Base-by-base conservation (phyloP, 2,888 invertebrate species). In the Leucania comma region DNA sequence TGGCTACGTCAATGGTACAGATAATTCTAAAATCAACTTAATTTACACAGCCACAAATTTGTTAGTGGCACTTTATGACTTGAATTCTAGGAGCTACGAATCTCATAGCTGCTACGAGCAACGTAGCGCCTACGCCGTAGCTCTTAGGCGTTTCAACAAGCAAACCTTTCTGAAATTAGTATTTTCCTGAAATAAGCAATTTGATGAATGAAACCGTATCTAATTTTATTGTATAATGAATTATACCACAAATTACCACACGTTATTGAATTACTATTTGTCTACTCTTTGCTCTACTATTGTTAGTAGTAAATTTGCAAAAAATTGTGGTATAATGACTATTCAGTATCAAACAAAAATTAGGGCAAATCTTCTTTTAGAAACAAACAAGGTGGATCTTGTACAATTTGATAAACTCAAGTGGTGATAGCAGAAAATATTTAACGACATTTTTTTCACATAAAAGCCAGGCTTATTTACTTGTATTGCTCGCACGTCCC, bases 121-220 rank as follows among this genome's bases (percentile, higher is more conserved):
- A 20, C 46, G 26, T 57, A 51, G 29, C 35, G 10, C 1, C 77
- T 76, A 73, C 77, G 77, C n/a, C 60, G 61, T 78, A 72, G 61
- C 66, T 22, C 17, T 48, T 62, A 62, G 51, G 4, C 22, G 29
- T n/a, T 2, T 17, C 1, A 26, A 32, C 14, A 14, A n/a, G n/a
- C 6, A 17, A 12, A n/a, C 1, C 35, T 14, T n/a, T 17, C 10
- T 20, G 14, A 24, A 24, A 32, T 4, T 38, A 22, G 2, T 38
- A 24, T 48, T 26, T 22, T 17, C 2, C 14, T 8, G 46, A 48
- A 46, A n/a, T 12, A 17, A 29, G 17, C 14, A 24, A 38, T 14
- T 48, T 22, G 3, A 38, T 38, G 12, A 64, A 38, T 74, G 24
- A 8, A 48, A 38, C 1, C 14, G 0, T 3, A 38, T 72, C 6